Base-by-base conservation (phyloP, 2,113 vertebrate genomes). In the Lepus americanus region DNA sequence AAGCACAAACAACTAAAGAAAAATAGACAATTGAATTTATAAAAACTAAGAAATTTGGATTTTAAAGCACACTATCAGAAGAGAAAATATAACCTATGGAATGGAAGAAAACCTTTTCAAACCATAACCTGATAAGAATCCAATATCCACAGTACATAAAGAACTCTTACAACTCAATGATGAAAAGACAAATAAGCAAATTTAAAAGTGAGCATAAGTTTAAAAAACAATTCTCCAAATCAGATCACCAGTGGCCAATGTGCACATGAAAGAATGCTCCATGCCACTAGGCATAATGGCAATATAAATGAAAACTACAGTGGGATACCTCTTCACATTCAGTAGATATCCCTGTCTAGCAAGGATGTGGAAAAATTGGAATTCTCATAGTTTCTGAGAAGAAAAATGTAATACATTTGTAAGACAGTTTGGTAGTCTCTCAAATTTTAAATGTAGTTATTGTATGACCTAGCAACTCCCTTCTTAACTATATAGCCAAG, bases 1-100 rank as follows among this genome's bases (percentile, higher is more conserved):
- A 89, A 61, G 8, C 25, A 79, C 51, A 95, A 89, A 44, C 16
- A 82, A 33, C 3, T 11, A 69, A 94, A 51, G 74, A n/a, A 92
- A 49, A 16, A 3, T 22, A 85, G 11, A 64, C 64, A 76, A 70
- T 29, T 69, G 13, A 87, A 79, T 55, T 95, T 16, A 84, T 73
- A 36, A 81, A 77, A 88, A 33, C 27, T 51, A 31, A 81, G 78
- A 51, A 86, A 12, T 39, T 27, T 77, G 23, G 44, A 1, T 53
- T 80, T 94, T 20, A 66, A 91, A 76, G 25, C 5, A 76, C 23
- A 76, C 1, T 80, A 61, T 88, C 44, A 17, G 87, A 55, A 69
- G 44, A 33, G 12, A 88, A 93, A 80, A 55, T 9, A 63, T 2
- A 85, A 76, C 6, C 3, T 20, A 49, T 1, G 29, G 44, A 83